Evolutionary conservation across 2,797 vertebrate genomes (phyloP), one percentile per base, ranked within the genome.

Genomic region (Neosalanx taihuensis): DNA sequence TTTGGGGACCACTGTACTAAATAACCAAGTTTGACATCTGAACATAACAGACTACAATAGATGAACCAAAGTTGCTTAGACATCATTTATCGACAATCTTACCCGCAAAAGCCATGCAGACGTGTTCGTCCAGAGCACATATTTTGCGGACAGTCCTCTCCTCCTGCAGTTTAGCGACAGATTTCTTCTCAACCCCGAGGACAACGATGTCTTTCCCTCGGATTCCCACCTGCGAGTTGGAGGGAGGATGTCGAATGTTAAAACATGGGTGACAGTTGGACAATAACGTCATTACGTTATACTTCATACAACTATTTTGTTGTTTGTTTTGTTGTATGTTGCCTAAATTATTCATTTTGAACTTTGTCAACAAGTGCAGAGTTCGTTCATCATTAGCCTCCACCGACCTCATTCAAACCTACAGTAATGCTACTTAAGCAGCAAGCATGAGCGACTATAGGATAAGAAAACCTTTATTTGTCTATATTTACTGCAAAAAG

Each of bases 61-160:
- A 56, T n/a, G 15, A 56, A n/a, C 15, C 51, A 56, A 17, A 56
- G 3, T 56, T 56, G 51, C 51, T 5, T 56, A 5, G 15, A 56
- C 51, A 17, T 56, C 17, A 56, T 56, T 17, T n/a, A 6, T 56
- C 15, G 5, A 56, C 18, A 56, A n/a, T 3, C 6, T 56, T 89
- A 95, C 91, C 93, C 92, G 91, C 92, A 91, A 95, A 96, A 31
- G 92, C 91, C 93, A 96, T 94, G 86, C 92, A 95, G 79, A 94
- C 92, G 1, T 94, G 93, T 76, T 95, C 94, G 75, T 93, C 92
- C 23, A 94, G 87, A 12, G 90, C 93, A 78, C 92, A 94, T 2
- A 92, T 94, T 84, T 94, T 96, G 53, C 92, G 92, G 60, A 94
- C 92, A 18, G 93, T 95, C 81, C 94, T 91, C 85, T 95, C 91